Evolutionary conservation across 2,113 vertebrate genomes (phyloP).

Genomic region (Cyprinus carpio): DNA sequence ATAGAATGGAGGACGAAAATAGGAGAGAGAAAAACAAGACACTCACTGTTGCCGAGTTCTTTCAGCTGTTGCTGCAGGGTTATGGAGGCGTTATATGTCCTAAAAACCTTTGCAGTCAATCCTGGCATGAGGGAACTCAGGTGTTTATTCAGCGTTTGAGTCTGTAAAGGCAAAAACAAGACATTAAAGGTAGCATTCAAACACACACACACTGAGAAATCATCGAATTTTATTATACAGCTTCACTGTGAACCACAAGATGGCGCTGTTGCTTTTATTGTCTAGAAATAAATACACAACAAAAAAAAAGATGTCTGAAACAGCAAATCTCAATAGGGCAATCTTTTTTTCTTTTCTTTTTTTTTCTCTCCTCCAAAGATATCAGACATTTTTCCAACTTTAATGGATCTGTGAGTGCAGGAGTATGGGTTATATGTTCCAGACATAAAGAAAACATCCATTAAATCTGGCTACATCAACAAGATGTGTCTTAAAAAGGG

Average conservation of each 20-base stretch:
- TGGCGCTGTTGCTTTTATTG: constrained; percentile 62
- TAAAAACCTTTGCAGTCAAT: constrained; percentile 81
- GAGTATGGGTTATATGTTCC: neutral
- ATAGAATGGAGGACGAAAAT: neutral
- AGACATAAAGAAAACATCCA: constrained; percentile 29
- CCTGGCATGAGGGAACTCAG: constrained; percentile 78
- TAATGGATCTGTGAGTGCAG: constrained; percentile 29
- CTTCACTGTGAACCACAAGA: constrained; percentile 59
- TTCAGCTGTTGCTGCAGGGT: constrained; percentile 80
- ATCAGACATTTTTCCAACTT: constrained; percentile 8
- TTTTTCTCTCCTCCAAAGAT: neutral
- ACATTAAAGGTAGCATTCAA: neutral
- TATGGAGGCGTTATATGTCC: constrained; percentile 82
- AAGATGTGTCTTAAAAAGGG: neutral
- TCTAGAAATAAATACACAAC: neutral
- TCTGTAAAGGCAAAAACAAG: constrained; percentile 62
- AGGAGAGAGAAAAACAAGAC: neutral
- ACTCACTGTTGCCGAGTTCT: constrained; percentile 74
- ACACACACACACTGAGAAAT: neutral
- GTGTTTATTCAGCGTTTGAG: constrained; percentile 75
- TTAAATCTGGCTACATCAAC: neutral
- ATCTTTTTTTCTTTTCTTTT: neutral
- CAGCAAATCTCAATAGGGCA: neutral
- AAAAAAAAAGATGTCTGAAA: neutral
- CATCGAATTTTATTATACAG: neutral